These are phyloP conservation scores for Pelodytes ibericus DNA, from an alignment of 2,797 vertebrate genomes.

Conservation along the genomic window DNA sequence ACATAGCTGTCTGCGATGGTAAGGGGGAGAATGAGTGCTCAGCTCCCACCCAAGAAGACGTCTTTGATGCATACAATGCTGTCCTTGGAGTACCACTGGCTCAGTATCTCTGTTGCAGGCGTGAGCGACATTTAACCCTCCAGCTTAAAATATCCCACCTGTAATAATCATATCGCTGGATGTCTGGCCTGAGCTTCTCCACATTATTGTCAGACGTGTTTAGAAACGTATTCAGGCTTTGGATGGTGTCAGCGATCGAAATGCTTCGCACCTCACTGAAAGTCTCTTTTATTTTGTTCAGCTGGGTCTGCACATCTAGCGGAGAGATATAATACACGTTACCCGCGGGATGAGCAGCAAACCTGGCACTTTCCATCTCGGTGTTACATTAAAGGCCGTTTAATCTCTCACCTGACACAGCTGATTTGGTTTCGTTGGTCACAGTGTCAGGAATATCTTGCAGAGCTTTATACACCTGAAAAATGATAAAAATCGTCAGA, in stretches of 20 bases:
- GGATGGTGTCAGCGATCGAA: neutral
- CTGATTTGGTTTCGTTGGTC: slow-evolving; percentile 11
- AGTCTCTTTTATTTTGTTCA: slow-evolving; percentile 64
- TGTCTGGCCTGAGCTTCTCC: neutral
- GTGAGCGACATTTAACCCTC: no score
- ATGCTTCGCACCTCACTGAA: slow-evolving; percentile 54
- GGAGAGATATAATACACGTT: no score
- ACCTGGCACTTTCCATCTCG: no score
- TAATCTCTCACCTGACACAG: slow-evolving; percentile 21
- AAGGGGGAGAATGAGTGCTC: no score
- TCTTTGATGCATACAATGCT: no score
- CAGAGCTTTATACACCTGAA: slow-evolving; percentile 16
- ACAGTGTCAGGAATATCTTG: slow-evolving; percentile 38
- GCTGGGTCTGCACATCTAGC: slow-evolving; percentile 67
- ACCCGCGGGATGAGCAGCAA: no score
- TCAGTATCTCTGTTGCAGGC: no score
- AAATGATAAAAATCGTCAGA: no score
- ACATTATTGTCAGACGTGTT: rapidly evolving
- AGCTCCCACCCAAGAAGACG: no score
- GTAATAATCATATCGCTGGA: slow-evolving; percentile 51
- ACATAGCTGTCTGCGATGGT: no score
- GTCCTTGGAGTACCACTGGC: no score
- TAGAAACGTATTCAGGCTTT: neutral
- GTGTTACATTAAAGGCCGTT: no score
- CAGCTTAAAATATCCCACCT: slow-evolving; percentile 52